A percentile compares a stretch with the other conserved stretches of the same genome.
phyloP scores from a whole-genome alignment of 2,113 vertebrate genomes.

The Toxotes chatareus region DNA sequence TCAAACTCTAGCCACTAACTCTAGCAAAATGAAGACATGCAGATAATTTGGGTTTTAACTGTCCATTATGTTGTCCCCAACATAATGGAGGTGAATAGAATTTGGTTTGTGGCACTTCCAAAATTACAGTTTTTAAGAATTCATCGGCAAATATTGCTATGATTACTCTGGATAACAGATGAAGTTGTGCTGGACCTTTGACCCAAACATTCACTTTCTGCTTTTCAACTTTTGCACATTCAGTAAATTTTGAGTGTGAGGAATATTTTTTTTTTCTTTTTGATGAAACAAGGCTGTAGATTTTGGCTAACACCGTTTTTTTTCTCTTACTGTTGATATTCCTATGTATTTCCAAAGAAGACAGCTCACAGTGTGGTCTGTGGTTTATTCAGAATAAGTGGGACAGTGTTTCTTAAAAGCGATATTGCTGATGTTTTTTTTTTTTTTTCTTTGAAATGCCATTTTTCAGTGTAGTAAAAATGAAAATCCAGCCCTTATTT shows the following conservation, averaged over 20 bases:
- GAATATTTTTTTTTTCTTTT: not conserved
- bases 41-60: not conserved
- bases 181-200: not conserved
- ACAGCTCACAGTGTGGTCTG: not conserved
- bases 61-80: not conserved
- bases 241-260: not conserved
- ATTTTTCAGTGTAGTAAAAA: too few species aligned
- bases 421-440: not conserved
- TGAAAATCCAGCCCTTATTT: too few species aligned
- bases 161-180: not conserved
- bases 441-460: not conserved
- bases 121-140: not conserved
- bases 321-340: not conserved
- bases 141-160: not conserved
- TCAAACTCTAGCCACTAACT: too few species aligned
- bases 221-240: not conserved
- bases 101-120: not conserved
- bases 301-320: not conserved
- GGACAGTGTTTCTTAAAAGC: not conserved
- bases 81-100: not conserved
- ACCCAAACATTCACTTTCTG: not conserved
- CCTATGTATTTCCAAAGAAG: not conserved
- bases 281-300: not conserved
- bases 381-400: not conserved
- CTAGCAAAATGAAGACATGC: not conserved